phyloP scores from a whole-genome alignment of 2,797 vertebrate species.

The Rhinophrynus dorsalis region DNA sequence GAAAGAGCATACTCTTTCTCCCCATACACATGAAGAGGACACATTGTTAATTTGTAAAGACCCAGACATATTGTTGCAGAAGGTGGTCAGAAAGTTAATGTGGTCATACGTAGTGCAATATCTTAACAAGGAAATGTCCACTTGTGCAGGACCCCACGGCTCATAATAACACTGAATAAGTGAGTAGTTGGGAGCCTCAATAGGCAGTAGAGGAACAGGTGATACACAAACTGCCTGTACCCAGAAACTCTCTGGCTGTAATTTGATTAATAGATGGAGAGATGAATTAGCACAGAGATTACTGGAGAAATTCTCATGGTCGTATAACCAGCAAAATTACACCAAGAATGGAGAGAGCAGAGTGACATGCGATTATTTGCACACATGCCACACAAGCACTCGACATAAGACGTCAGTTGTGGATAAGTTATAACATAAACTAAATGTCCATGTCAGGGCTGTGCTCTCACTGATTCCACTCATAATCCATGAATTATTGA shows the following conservation, averaged over 20 bases:
- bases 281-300: constrained; percentile 16
- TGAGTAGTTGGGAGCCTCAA: not conserved
- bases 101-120: constrained; percentile 1
- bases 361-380: constrained; percentile 1
- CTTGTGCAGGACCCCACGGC: not conserved
- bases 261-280: not conserved
- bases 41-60: not conserved
- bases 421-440: constrained; percentile 25
- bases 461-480: not conserved
- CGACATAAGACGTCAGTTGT: not conserved
- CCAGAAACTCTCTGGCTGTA: not conserved
- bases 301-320: not conserved
- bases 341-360: constrained; percentile 3
- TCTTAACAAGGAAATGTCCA: constrained; percentile 13
- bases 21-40: not conserved
- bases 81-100: not conserved
- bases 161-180: constrained; percentile 2
- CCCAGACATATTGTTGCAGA: not conserved
- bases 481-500: constrained; percentile 10
- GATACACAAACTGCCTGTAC: not conserved
- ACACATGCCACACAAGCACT: not conserved
- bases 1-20: constrained; percentile 4
- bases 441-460: constrained; percentile 7
- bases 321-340: constrained; percentile 12
- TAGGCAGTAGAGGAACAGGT: not conserved